Evolutionary conservation across 2,113 vertebrate species (phyloP).

Genomic region (Aramus guarauna): DNA sequence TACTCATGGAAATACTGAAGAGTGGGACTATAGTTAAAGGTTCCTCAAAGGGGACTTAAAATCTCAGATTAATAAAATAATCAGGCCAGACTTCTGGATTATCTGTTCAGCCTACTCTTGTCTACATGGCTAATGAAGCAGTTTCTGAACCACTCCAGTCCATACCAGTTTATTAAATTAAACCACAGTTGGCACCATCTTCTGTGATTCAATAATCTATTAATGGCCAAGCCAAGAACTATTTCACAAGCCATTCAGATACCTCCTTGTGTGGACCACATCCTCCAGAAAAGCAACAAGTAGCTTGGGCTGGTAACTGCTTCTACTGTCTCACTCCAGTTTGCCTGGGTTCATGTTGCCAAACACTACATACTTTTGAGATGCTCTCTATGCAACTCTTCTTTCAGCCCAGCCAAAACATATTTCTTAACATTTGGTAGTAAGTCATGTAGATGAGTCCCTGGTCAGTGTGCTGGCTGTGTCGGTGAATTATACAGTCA

Average conservation of each 20-base stretch:
- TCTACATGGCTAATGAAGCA: not conserved
- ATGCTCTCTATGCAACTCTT: not conserved
- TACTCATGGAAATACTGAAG: not conserved
- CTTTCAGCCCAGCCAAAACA: not conserved
- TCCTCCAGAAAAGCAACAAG: not conserved
- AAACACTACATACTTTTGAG: not conserved
- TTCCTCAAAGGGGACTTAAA: not conserved
- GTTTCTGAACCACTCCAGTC: not conserved
- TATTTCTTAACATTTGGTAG: not conserved
- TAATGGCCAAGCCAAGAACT: not conserved
- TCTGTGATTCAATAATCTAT: not conserved
- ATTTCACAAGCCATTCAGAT: not conserved
- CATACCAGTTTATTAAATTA: not conserved
- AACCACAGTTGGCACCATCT: not conserved
- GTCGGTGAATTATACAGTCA: not conserved
- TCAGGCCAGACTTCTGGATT: not conserved
- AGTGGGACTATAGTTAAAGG: not conserved
- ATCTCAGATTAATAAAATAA: not conserved
- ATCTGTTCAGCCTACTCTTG: not conserved
- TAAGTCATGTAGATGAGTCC: not conserved
- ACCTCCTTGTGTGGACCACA: not conserved
- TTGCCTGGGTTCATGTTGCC: not conserved
- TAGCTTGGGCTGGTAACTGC: not conserved
- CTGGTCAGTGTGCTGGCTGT: not conserved
- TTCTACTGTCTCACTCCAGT: not conserved